A percentile compares a stretch with the other conserved stretches of the same genome.
These are phyloP conservation scores for Plagodis pulveraria DNA, from an alignment of 2,888 invertebrate species.

Conservation along the genomic window DNA sequence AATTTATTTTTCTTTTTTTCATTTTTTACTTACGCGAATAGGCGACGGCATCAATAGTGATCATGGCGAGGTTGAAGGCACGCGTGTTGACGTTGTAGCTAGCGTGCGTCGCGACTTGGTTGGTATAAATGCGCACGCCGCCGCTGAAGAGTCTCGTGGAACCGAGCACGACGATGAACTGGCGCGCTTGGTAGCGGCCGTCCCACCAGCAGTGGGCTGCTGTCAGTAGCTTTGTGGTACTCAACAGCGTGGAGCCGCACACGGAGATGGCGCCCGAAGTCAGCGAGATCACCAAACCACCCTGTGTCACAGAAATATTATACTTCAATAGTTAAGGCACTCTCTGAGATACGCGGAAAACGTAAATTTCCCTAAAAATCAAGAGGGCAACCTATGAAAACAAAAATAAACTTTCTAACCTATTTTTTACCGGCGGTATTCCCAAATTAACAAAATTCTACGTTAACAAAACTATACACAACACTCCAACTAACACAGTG, in stretches of 20 bases:
- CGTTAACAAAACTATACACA: too few relatives aligned
- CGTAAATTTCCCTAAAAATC: too few relatives aligned
- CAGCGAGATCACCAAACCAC: constrained; percentile 48
- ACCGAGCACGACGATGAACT: constrained; percentile 52
- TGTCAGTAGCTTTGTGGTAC: constrained; percentile 44
- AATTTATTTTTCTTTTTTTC: too few relatives aligned
- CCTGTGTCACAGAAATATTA: not conserved
- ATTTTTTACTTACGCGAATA: constrained; percentile 48
- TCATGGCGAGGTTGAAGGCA: constrained; percentile 45
- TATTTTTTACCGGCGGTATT: too few relatives aligned
- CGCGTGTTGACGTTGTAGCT: constrained; percentile 41
- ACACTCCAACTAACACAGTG: too few relatives aligned
- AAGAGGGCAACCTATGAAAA: too few relatives aligned
- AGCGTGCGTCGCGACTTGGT: constrained; percentile 42
- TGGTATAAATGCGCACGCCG: constrained; percentile 42
- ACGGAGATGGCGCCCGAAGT: constrained; percentile 44
- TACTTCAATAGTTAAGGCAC: not conserved
- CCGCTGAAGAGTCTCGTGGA: constrained; percentile 46
- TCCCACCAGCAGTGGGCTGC: constrained; percentile 58
- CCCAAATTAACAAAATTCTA: too few relatives aligned
- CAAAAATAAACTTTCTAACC: too few relatives aligned
- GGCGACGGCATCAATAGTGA: constrained; percentile 33
- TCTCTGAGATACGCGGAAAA: not conserved
- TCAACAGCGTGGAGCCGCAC: constrained; percentile 48
- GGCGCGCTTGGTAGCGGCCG: constrained; percentile 43